Evolutionary conservation across 2,113 vertebrate species (phyloP).

Genomic region (Setophaga kirtlandii): DNA sequence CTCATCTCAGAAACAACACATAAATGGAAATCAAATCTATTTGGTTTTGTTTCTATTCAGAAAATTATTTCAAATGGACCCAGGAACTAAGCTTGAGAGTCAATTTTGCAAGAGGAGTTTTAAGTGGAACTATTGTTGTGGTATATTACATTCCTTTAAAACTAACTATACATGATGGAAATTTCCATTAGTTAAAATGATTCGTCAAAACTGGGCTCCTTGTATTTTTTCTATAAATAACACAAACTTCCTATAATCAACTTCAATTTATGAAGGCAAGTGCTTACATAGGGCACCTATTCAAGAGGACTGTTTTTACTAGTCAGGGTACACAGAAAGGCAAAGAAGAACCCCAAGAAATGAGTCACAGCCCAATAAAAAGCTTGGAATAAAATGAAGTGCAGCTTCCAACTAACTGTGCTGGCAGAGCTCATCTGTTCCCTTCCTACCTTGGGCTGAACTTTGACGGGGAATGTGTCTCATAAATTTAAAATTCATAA

Average conservation of each 20-base stretch:
- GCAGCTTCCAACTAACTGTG: not conserved
- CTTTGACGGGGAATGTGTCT: accelerated
- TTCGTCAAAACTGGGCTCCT: not conserved
- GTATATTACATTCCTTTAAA: not conserved
- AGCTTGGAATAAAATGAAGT: not conserved
- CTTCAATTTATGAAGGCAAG: not conserved
- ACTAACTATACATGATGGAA: not conserved
- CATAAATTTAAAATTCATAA: not conserved
- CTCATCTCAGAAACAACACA: not conserved
- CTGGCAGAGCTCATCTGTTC: accelerated
- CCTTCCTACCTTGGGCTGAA: not conserved
- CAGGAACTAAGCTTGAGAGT: not conserved
- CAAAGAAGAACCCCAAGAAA: not conserved
- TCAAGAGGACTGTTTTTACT: not conserved
- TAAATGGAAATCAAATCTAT: not conserved
- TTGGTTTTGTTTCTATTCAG: not conserved
- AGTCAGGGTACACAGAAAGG: not conserved
- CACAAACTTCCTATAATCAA: not conserved
- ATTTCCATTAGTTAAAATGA: not conserved
- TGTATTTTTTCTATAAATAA: not conserved
- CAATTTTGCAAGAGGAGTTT: not conserved
- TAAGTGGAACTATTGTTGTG: not conserved
- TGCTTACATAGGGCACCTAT: not conserved
- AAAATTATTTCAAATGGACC: not conserved
- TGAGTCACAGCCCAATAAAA: not conserved